Evolutionary conservation across 2,113 vertebrate species (phyloP), one percentile per base, ranked within the genome.

Genomic region (Scartelaos histophorus): DNA sequence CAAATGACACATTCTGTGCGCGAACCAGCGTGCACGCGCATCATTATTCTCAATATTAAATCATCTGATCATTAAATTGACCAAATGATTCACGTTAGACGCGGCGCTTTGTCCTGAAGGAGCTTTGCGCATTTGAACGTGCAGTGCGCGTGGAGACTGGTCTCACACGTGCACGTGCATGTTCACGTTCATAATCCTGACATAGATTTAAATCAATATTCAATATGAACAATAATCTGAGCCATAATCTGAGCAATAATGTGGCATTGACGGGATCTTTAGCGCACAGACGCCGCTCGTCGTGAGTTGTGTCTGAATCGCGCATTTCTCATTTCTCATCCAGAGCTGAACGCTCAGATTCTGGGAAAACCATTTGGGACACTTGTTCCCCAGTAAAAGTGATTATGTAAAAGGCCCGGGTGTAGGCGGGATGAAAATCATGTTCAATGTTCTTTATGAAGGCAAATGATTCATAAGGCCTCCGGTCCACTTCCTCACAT

Each of bases 401-500:
- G 3, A 12, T 38, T 19, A 10, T 21, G 17, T 43, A 17, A 64
- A 64, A 64, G 29, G 61, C 3, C 61, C n/a, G 10, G 7, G 17
- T 5, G 34, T 38, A 35, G 17, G 35, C 10, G 1, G 3, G 34
- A 64, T 64, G 61, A 13, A 43, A 12, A 38, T 38, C 10, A 64
- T 38, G 19, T 21, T n/a, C 10, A 38, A n/a, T 38, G 35, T 13
- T 43, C 35, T n/a, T 43, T 64, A 38, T 75, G 19, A 15, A n/a
- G 13, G 43, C 34, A 51, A 29, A 43, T 67, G 61, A 38, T 73
- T 1, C 49, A 75, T 45, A 24, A 43, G 38, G 38, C 38, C 38
- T 43, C 38, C n/a, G 21, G 11, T 45, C 4, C 25, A 70, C 65
- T 76, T 88, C 76, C 58, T 69, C 62, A 43, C 86, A 82, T 93